A percentile compares a stretch with the other conserved stretches of the same genome.
phyloP scores from a whole-genome alignment of 92 coral and sea anemone species.

The Anthopleura xanthogrammica region DNA sequence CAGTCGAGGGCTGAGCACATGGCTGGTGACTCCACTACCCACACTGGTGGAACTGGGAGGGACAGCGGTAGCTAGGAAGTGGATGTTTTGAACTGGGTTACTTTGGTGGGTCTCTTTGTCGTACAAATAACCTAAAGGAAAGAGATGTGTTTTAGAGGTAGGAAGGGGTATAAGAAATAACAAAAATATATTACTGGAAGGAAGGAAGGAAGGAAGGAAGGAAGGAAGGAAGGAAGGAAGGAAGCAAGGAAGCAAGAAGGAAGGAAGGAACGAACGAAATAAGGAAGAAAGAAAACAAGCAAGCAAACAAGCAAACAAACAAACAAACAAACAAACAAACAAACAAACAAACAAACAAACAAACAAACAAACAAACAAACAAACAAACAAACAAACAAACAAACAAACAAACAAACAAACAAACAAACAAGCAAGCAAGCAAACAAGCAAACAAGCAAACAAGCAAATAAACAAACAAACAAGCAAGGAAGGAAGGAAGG shows the following conservation, averaged over 20 bases:
- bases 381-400: too few relatives aligned
- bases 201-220: not conserved
- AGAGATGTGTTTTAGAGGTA: too few relatives aligned
- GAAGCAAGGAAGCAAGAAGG: not conserved
- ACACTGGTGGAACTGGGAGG: constrained; percentile 80
- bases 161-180: not conserved
- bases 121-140: constrained; percentile 66
- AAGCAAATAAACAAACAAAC: too few relatives aligned
- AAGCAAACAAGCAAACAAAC: too few relatives aligned
- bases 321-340: too few relatives aligned
- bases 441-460: not conserved
- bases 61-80: constrained; percentile 86
- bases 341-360: not conserved
- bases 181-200: not conserved
- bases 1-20: constrained; percentile 80
- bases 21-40: constrained; percentile 85
- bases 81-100: constrained; percentile 66
- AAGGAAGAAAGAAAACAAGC: not conserved
- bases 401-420: not conserved
- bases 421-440: not conserved
- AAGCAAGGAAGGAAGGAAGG: not conserved
- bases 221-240: not conserved
- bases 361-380: not conserved
- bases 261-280: not conserved
- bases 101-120: constrained; percentile 77